Evolutionary conservation across 2,888 invertebrate genomes (phyloP).

Genomic region (Cataglyphis cursor): DNA sequence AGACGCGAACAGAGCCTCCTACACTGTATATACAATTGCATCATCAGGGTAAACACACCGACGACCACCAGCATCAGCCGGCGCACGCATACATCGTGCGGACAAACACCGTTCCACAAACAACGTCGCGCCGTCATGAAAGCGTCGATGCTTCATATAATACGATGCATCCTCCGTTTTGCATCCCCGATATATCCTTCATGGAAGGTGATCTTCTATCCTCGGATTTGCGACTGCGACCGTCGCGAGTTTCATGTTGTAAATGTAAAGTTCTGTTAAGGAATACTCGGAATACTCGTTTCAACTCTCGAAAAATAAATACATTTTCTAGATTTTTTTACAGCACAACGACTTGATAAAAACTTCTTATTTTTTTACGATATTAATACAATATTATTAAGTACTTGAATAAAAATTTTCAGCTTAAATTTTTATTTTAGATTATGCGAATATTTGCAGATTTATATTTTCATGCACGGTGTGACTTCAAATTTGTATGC

Average conservation of each 20-base stretch:
- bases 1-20: slow-evolving; percentile 64
- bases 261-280: neutral
- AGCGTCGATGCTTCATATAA: slow-evolving; percentile 52
- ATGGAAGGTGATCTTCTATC: neutral
- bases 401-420: no score
- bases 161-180: slow-evolving; percentile 40
- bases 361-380: no score
- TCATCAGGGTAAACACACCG: slow-evolving; percentile 79
- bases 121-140: slow-evolving; percentile 67
- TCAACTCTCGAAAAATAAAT: no score
- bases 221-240: neutral
- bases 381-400: no score
- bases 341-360: no score
- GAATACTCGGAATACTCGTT: no score
- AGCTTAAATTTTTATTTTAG: no score
- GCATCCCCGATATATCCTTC: neutral
- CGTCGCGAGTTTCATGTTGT: neutral
- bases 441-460: no score
- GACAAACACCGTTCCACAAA: slow-evolving; percentile 74
- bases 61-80: slow-evolving; percentile 75
- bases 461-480: no score
- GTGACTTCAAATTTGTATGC: no score
- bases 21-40: slow-evolving; percentile 78
- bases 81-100: slow-evolving; percentile 74
- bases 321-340: no score